These are phyloP conservation scores for Timema cristinae DNA, from an alignment of 2,888 invertebrate genomes.

Conservation along the genomic window DNA sequence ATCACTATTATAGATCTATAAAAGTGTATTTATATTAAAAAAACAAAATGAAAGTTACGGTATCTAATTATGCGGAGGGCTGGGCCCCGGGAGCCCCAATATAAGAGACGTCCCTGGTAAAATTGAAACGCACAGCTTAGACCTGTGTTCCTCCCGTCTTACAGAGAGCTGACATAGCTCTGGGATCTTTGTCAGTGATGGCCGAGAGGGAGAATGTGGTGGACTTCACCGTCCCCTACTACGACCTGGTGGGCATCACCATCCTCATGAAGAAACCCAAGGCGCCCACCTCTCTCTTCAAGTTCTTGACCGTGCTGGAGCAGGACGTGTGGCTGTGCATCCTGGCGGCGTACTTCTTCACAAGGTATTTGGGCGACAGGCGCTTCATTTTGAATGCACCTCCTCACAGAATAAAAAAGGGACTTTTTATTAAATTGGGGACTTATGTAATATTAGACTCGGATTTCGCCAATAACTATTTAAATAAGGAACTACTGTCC, in stretches of 20 bases:
- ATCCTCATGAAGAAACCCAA: slow-evolving; percentile 91
- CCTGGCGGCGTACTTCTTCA: slow-evolving; percentile 90
- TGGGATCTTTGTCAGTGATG: slow-evolving; percentile 94
- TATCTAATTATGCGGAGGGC: not conserved
- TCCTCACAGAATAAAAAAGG: no score
- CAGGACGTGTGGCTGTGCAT: slow-evolving; percentile 97
- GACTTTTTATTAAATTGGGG: no score
- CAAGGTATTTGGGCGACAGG: slow-evolving; percentile 40
- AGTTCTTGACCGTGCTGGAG: slow-evolving; percentile 93
- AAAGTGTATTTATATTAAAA: no score
- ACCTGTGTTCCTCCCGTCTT: slow-evolving; percentile 22
- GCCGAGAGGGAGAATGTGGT: slow-evolving; percentile 95
- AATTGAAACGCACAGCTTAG: not conserved
- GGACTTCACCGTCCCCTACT: slow-evolving; percentile 97
- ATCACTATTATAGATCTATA: no score
- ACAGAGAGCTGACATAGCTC: slow-evolving; percentile 82
- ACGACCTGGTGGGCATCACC: slow-evolving; percentile 95
- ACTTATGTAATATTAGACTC: no score
- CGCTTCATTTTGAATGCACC: no score
- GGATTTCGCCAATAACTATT: no score
- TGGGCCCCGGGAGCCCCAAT: no score
- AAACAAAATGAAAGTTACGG: not conserved
- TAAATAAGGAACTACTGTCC: no score
- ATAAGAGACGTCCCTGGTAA: no score
- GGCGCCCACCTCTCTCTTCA: slow-evolving; percentile 88